A percentile compares a stretch with the other conserved stretches of the same genome.
These are phyloP conservation scores for human DNA, from an alignment of 2,113 vertebrate species.

Conservation along the genomic window DNA sequence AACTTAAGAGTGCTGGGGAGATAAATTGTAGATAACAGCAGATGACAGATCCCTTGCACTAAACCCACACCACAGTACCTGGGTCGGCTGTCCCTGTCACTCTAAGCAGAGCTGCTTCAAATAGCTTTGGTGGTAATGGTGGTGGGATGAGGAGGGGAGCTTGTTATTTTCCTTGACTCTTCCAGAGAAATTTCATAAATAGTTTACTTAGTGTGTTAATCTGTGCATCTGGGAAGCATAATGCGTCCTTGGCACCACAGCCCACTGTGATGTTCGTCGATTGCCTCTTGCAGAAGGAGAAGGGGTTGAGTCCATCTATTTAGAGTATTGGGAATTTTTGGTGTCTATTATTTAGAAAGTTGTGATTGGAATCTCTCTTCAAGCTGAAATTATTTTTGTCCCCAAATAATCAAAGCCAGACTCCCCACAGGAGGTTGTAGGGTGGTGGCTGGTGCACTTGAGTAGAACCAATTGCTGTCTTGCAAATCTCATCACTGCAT, in stretches of 20 bases:
- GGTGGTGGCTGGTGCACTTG: neutral
- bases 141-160: neutral
- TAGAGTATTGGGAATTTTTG: conserved; percentile 73
- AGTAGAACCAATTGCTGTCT: conserved; percentile 35
- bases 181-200: conserved; percentile 83
- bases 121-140: neutral
- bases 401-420: conserved; percentile 54
- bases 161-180: conserved; percentile 74
- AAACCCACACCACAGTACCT: neutral
- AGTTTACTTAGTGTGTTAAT: conserved; percentile 84
- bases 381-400: conserved; percentile 74
- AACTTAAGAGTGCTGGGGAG: neutral
- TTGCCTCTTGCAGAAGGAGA: conserved; percentile 77
- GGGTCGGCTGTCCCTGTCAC: neutral
- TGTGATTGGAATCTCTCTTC: conserved; percentile 68
- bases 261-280: conserved; percentile 69
- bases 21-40: neutral
- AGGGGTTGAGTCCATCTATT: conserved; percentile 71
- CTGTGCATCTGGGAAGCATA: conserved; percentile 87
- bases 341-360: conserved; percentile 70
- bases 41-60: neutral
- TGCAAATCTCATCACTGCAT: neutral
- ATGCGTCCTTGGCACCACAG: conserved; percentile 80
- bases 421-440: conserved; percentile 32
- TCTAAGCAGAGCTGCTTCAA: neutral